These are phyloP conservation scores for Brienomyrus longianalis DNA, from an alignment of 2,113 vertebrate genomes.

Conservation along the genomic window DNA sequence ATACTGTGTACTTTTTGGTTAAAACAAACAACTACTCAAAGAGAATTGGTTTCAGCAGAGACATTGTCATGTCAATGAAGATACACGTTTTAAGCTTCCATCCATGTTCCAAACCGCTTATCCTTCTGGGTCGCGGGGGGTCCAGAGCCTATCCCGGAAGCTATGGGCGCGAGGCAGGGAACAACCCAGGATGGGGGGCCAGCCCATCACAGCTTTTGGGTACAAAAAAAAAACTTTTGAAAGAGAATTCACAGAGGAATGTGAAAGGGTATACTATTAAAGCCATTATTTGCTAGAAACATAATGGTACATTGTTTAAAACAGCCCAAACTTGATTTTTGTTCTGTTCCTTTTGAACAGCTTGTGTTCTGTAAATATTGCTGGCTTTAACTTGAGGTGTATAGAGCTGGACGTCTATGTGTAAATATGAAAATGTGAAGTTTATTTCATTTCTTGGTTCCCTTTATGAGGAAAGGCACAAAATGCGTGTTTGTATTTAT, in stretches of 20 bases:
- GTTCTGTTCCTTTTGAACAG: conserved; percentile 5
- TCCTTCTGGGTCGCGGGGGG: too few relatives aligned
- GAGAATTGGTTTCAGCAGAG: neutral
- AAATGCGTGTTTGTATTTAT: conserved; percentile 77
- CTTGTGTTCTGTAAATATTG: conserved; percentile 70
- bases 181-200: too few relatives aligned
- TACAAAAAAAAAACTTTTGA: neutral
- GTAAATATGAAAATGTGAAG: conserved; percentile 79
- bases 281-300: conserved; percentile 9
- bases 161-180: too few relatives aligned
- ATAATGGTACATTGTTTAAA: conserved; percentile 45
- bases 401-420: conserved; percentile 69
- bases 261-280: conserved; percentile 1
- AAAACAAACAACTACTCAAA: conserved; percentile 1
- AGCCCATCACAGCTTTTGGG: too few relatives aligned
- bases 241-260: conserved; percentile 11
- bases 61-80: neutral
- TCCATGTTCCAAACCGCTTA: too few relatives aligned
- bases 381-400: conserved; percentile 66
- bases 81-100: neutral
- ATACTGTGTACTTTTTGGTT: neutral
- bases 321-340: conserved; percentile 54
- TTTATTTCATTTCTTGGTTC: conserved; percentile 64
- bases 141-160: too few relatives aligned
- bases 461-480: conserved; percentile 64